Evolutionary conservation across 64 coral and sea anemone species (phyloP).

Genomic region (Montipora sp.): DNA sequence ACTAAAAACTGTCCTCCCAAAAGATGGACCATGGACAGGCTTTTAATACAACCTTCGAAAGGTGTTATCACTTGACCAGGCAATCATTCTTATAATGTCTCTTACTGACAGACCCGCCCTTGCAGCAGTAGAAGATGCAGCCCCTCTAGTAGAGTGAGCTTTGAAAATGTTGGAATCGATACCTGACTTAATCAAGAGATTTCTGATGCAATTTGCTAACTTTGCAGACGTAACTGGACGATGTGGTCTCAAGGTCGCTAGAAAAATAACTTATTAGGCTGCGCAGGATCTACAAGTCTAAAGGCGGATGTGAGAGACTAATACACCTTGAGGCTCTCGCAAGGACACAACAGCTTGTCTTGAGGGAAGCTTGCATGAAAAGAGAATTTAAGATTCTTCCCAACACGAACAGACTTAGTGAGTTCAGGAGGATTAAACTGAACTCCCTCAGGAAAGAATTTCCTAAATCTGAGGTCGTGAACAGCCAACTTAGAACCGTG

Average conservation of each 20-base stretch:
- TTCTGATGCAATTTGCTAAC: conserved; percentile 23
- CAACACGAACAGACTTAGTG: conserved; percentile 9
- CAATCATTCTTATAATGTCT: conserved; percentile 44
- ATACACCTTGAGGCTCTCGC: conserved; percentile 29
- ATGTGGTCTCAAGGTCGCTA: conserved; percentile 45
- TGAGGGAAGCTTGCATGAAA: conserved; percentile 30
- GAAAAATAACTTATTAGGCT: conserved; percentile 24
- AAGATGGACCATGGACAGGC: conserved; percentile 19
- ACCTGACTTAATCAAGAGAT: conserved; percentile 15
- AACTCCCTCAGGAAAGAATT: conserved; percentile 23
- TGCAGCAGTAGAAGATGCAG: conserved; percentile 26
- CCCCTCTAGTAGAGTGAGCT: conserved; percentile 58
- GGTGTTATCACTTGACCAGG: conserved; percentile 29
- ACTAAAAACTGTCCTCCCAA: conserved; percentile 41
- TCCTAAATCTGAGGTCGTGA: conserved; percentile 70
- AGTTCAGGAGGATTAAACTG: conserved; percentile 55
- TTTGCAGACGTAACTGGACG: conserved; percentile 25
- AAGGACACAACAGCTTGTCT: conserved; percentile 35
- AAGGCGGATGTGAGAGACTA: conserved; percentile 9
- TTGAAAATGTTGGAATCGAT: conserved; percentile 52
- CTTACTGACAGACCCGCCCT: conserved; percentile 29
- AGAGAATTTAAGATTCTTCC: conserved; percentile 20
- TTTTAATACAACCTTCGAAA: conserved; percentile 57
- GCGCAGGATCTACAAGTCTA: background rate
- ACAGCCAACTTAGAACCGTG: conserved; percentile 18